Percentiles rank a stretch among this genome's conserved stretches.
phyloP scores from a whole-genome alignment of 2,113 vertebrate species.

The Ursus arctos region DNA sequence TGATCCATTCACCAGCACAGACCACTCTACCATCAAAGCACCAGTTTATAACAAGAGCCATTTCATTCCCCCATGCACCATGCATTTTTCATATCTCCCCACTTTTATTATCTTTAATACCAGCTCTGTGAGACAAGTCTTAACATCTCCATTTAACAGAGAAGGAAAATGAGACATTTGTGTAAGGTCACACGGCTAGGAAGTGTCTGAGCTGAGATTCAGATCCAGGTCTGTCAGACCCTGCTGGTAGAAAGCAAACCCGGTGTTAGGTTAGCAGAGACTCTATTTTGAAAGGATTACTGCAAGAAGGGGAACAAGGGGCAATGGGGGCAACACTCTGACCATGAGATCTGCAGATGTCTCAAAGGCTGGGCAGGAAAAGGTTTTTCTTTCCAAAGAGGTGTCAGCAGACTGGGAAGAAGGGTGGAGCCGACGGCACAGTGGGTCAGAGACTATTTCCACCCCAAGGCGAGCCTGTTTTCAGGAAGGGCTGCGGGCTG shows the following conservation, averaged over 20 bases:
- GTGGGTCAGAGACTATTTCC: background rate
- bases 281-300: background rate
- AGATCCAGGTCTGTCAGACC: fast-evolving
- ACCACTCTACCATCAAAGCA: fast-evolving
- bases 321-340: too few relatives aligned
- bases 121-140: background rate
- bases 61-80: fast-evolving
- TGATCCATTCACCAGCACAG: background rate
- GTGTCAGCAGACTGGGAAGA: background rate
- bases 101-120: background rate
- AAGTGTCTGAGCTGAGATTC: background rate
- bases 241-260: background rate
- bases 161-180: background rate
- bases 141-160: too few relatives aligned
- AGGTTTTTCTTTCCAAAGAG: background rate
- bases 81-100: background rate
- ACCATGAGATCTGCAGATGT: too few relatives aligned
- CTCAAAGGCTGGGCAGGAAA: background rate
- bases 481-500: background rate
- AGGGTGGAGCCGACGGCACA: background rate
- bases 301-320: background rate
- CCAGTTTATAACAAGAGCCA: fast-evolving
- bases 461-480: background rate
- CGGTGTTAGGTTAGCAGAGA: background rate
- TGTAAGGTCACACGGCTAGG: background rate